A percentile compares a stretch with the other conserved stretches of the same genome.
Conservation (phyloP, 2,113 vertebrate species). For the Suncus etruscus region DNA sequence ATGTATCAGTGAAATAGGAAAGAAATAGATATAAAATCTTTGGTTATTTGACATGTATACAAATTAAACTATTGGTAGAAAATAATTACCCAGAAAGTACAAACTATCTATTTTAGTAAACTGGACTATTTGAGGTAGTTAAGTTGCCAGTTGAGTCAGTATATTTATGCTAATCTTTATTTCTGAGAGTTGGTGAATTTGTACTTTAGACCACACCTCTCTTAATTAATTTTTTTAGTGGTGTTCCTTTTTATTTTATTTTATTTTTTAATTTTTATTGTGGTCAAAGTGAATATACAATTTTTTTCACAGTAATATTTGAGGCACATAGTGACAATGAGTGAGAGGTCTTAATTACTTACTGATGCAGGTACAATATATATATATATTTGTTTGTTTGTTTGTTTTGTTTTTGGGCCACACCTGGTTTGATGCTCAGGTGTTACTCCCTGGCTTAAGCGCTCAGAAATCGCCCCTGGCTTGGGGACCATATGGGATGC, state of each 20-base stretch:
- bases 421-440: too few species aligned
- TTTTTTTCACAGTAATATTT: too few species aligned
- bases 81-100: conserved; percentile 15
- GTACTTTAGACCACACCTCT: conserved; percentile 22
- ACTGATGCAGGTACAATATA: conserved; percentile 5
- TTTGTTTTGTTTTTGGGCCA: too few species aligned
- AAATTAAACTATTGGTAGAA: conserved; percentile 24
- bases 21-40: conserved; percentile 30
- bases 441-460: too few species aligned
- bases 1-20: conserved; percentile 4
- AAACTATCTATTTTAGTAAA: conserved; percentile 34
- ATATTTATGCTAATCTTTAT: not conserved
- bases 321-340: too few species aligned
- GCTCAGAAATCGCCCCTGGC: too few species aligned
- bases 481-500: too few species aligned
- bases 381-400: too few species aligned
- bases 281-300: too few species aligned
- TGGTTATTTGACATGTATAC: conserved; percentile 22
- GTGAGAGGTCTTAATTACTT: too few species aligned
- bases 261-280: too few species aligned
- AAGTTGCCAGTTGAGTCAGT: not conserved
- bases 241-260: too few species aligned
- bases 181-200: not conserved
- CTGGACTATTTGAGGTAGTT: not conserved
- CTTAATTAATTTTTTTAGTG: conserved; percentile 62